Percentiles rank a stretch among this genome's conserved stretches.
Conservation (phyloP, 2,113 vertebrate genomes). For the Nematolebias whitei region DNA sequence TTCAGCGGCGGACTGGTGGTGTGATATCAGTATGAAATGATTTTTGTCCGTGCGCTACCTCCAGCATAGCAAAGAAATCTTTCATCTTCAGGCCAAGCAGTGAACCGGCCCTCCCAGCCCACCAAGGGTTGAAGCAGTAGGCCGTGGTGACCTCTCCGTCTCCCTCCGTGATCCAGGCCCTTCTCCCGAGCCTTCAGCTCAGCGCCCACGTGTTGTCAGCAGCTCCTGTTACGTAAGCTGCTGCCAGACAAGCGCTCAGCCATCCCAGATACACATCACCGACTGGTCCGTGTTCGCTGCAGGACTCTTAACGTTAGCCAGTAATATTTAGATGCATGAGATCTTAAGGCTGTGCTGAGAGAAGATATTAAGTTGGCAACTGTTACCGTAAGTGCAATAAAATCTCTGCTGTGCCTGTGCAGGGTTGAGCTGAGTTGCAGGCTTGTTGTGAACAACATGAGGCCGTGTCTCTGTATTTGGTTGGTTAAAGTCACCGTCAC, state of each 20-base stretch:
- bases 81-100: constrained; percentile 6
- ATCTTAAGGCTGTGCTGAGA: background rate
- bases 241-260: constrained; percentile 73
- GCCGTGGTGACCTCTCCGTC: constrained; percentile 58
- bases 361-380: too few relatives aligned
- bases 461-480: too few relatives aligned
- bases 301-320: constrained; percentile 22
- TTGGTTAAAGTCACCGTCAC: too few relatives aligned
- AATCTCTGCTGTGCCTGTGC: too few relatives aligned
- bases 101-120: constrained; percentile 26
- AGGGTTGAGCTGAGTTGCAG: too few relatives aligned
- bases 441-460: too few relatives aligned
- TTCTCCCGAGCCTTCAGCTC: constrained; percentile 62
- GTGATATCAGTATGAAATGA: background rate
- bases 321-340: constrained; percentile 3
- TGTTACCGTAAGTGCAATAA: too few relatives aligned
- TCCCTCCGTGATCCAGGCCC: constrained; percentile 60
- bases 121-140: constrained; percentile 28
- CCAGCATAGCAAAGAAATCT: constrained; percentile 12
- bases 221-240: constrained; percentile 71
- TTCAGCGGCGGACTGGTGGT: background rate
- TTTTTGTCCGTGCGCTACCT: background rate
- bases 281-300: constrained; percentile 50
- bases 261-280: constrained; percentile 64
- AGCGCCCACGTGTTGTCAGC: constrained; percentile 74